phyloP scores from a whole-genome alignment of 2,888 invertebrate species.

The Tuta absoluta region DNA sequence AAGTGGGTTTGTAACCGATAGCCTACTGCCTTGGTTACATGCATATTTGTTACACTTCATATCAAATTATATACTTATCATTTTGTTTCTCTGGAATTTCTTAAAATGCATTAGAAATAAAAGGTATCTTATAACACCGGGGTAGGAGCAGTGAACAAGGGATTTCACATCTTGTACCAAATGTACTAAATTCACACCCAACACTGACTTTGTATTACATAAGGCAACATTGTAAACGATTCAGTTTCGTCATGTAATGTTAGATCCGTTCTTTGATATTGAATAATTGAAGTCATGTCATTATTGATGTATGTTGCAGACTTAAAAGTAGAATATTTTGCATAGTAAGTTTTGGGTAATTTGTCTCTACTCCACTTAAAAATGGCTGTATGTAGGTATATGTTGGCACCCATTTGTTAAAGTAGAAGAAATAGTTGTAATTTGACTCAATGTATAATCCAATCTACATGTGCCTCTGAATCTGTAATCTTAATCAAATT shows the following conservation, averaged over 20 bases:
- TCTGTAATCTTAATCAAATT: constrained; percentile 22
- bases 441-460: constrained; percentile 19
- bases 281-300: background rate
- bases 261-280: background rate
- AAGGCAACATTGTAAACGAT: background rate
- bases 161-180: constrained; percentile 60
- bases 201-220: background rate
- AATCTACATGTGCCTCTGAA: constrained; percentile 4
- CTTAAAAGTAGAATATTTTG: constrained; percentile 22
- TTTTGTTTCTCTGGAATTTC: constrained; percentile 58
- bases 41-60: constrained; percentile 70
- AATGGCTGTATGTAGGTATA: constrained; percentile 18
- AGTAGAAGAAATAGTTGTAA: constrained; percentile 24
- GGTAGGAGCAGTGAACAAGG: constrained; percentile 69
- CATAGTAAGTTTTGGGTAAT: constrained; percentile 25
- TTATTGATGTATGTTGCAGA: constrained; percentile 15
- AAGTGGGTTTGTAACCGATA: constrained; percentile 76
- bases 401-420: constrained; percentile 26
- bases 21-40: constrained; percentile 73
- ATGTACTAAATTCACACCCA: constrained; percentile 28
- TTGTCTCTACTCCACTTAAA: constrained; percentile 22
- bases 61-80: constrained; percentile 55
- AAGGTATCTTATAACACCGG: constrained; percentile 61
- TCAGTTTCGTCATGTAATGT: constrained; percentile 1
- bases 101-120: constrained; percentile 65